These are phyloP conservation scores for Lasioglossum pauxillum DNA, from an alignment of 2,888 invertebrate genomes.

Conservation along the genomic window DNA sequence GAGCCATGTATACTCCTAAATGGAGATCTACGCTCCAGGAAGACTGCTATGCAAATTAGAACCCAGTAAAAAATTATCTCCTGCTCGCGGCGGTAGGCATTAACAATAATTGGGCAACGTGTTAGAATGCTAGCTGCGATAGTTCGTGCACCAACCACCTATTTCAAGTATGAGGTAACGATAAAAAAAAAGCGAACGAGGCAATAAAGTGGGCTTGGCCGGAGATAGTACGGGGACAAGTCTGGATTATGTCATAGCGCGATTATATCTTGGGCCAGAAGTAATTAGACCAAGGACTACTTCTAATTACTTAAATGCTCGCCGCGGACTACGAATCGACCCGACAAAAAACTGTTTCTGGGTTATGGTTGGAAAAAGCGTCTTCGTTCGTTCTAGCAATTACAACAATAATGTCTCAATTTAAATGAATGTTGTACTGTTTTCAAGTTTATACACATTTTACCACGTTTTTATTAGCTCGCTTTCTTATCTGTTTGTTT, in stretches of 20 bases:
- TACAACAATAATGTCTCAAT: rapidly evolving
- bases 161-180: neutral
- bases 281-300: slow-evolving; percentile 10
- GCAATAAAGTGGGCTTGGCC: neutral
- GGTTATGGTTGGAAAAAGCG: neutral
- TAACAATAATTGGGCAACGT: neutral
- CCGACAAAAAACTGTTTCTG: neutral
- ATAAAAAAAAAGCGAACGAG: slow-evolving; percentile 8
- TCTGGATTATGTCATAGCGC: slow-evolving; percentile 3
- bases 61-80: neutral
- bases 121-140: neutral
- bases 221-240: neutral
- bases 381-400: neutral
- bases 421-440: neutral
- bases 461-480: too few relatives aligned
- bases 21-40: neutral
- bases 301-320: slow-evolving; percentile 4
- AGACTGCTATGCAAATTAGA: neutral
- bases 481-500: too few relatives aligned
- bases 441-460: too few relatives aligned
- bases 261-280: neutral
- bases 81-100: neutral
- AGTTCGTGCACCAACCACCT: neutral
- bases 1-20: neutral
- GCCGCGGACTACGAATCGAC: neutral